Base-by-base conservation (phyloP, 92 coral and sea anemone genomes). In the Bergia sp. region DNA sequence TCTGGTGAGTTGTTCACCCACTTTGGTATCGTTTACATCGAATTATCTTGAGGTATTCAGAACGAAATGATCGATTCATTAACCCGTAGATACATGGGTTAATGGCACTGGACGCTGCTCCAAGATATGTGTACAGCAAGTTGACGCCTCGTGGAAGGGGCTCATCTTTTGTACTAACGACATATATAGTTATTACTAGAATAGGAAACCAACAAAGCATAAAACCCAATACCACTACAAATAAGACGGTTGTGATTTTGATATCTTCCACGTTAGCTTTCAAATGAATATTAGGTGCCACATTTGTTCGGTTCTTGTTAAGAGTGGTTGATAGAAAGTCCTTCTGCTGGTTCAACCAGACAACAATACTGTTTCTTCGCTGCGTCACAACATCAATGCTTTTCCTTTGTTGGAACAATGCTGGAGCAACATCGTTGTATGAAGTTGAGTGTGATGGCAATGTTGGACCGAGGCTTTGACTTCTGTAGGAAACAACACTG, bases 181-280 rank as follows among this genome's bases (percentile, higher is more conserved):
- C 1, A 67, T 83, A 83, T 13, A 83, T 12, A 23, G 65, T 83
- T 3, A 83, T 83, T 43, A 83, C 78, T 45, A 83, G 37, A 69
- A 83, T 83, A 42, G 87, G 87, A 83, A 83, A 83, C 87, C 87
- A 83, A 74, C 87, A 83, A 69, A 83, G 53, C 87, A 83, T 83
- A 47, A 83, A 83, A 1, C 87, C 87, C 18, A 83, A 53, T 41
- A 83, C 76, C 29, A 83, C 87, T 42, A 45, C 87, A 83, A 83
- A 83, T 44, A 83, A 50, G 7, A 83, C 77, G 0, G 87, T 43
- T 41, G 87, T 83, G 40, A 83, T 83, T 83, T 83, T 83, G 67
- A 83, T 83, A 43, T 83, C 87, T 71, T 83, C 87, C 15, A 83
- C 78, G 57, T 83, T 83, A 29, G 87, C 29, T 83, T 83, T 83